Evolutionary conservation across 2,888 invertebrate species (phyloP), one percentile per base, ranked within the genome.

Genomic region (Sarcophaga caerulescens): DNA sequence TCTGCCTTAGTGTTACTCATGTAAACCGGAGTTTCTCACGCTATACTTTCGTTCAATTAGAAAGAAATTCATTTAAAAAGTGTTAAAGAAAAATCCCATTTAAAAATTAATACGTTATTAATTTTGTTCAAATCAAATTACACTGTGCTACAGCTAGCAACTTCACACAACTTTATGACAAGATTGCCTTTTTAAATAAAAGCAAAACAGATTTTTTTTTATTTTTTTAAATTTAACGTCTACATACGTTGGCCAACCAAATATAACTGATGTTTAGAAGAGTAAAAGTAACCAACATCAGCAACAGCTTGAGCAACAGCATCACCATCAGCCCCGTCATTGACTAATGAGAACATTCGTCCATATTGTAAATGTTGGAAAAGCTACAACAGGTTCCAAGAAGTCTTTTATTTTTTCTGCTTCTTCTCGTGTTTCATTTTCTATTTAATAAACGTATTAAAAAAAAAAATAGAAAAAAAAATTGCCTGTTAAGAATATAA

Each of bases 221-320:
- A 3, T 5, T 47, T 25, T 52, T 62, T 59, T 52, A 47, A 70
- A 74, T 69, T 63, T 52, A 57, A 80, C 87, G 92, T 91, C 91
- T 90, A 89, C 88, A 88, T 90, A 89, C 90, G 89, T 88, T 88
- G 91, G 89, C 88, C 88, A 90, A 89, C 89, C 90, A 91, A 90
- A 89, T 89, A 88, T 88, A 89, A 91, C 91, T 91, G 90, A 87
- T 84, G 87, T 52, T 78, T 82, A 69, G 83, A 87, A 74, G 80
- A 70, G 85, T 81, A 80, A 79, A 82, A 87, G 87, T 87, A 87
- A 79, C 68, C 74, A 78, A 45, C 69, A 74, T 19, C 66, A 75
- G 62, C 85, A 74, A 4, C 65, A 52, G n/a, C 69, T 70, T 19
- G 62, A 75, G 62, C 85, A 74, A 4, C 65, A 52, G n/a, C n/a